These are phyloP conservation scores for Protosalanx chinensis DNA, from an alignment of 2,797 vertebrate genomes.

Conservation along the genomic window DNA sequence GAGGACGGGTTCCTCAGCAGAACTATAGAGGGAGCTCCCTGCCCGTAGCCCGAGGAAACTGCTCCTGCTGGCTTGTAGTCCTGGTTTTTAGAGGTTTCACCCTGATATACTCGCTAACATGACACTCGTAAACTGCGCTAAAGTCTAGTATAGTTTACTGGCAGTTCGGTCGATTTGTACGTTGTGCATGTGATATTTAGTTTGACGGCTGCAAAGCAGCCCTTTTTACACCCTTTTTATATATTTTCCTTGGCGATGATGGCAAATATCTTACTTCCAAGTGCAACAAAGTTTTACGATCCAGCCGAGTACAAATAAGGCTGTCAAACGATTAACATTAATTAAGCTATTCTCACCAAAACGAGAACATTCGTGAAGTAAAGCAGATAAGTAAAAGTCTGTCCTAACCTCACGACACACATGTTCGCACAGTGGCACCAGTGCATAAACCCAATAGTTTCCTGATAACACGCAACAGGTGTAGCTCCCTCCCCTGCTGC, in stretches of 20 bases:
- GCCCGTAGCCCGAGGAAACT: conserved; percentile 13
- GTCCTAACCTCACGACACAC: conserved; percentile 4
- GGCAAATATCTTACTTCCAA: too few species aligned
- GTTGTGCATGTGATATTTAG: too few species aligned
- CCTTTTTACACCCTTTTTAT: background rate
- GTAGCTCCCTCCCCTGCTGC: background rate
- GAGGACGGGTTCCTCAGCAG: conserved; percentile 10
- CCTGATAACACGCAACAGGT: background rate
- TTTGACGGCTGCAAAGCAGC: background rate
- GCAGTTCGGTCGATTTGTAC: too few species aligned
- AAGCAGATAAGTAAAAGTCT: background rate
- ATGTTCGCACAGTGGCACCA: background rate
- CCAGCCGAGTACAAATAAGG: too few species aligned
- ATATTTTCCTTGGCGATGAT: background rate
- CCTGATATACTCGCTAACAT: background rate
- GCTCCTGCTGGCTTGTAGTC: background rate
- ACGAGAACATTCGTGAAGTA: too few species aligned
- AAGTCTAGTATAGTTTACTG: background rate
- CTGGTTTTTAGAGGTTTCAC: background rate
- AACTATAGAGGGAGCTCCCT: conserved; percentile 60
- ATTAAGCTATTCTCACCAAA: too few species aligned
- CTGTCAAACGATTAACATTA: too few species aligned
- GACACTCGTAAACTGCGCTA: background rate
- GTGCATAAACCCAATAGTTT: background rate
- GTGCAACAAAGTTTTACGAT: too few species aligned